Base-by-base conservation (phyloP, 1,140 invertebrate genomes). In the Aphis gossypii region DNA sequence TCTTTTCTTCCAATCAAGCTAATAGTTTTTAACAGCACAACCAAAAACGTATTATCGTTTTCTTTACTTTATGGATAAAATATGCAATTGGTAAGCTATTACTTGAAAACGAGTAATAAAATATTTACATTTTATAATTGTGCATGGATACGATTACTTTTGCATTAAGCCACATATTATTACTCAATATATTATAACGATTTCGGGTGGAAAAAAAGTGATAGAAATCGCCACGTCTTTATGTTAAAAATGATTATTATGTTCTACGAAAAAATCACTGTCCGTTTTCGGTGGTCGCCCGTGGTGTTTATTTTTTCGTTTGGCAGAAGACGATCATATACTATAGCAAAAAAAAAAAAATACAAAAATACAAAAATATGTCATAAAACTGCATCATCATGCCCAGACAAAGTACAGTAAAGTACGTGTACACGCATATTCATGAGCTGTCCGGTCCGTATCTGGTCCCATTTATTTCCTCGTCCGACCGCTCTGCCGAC, bases 401-500 rank as follows among this genome's bases (percentile, higher is more conserved):
- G 68, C 46, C 56, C 92, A 86, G 92, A 92, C 92, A 93, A 86
- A 92, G 68, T 92, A 93, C 82, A 56, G 92, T 21, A 84, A 93
- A 93, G 82, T 93, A 93, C 92, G 92, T 93, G 92, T 84, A 54
- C 76, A 30, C 82, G 92, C 92, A 93, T 93, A 93, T 93, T 93
- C 92, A 84, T 93, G 92, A 93, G 92, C 82, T 51, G 92, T 93
- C 92, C 92, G 92, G 92, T 93, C 82, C 82, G 82, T 93, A 54
- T 93, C 76, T 56, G 92, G 92, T 86, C 48, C 92, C 92, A 93
- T 93, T 84, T 93, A 93, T 93, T 93, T 93, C 91, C 91, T 92
- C 44, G 51, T 51, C 68, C 90, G 46, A 91, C 90, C 76, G 38
- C 41, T 38, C 9, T 8, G 25, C 30, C 44, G n/a, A 46, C 25